Base-by-base conservation (phyloP, 2,888 invertebrate species). In the Mythimna albipuncta region DNA sequence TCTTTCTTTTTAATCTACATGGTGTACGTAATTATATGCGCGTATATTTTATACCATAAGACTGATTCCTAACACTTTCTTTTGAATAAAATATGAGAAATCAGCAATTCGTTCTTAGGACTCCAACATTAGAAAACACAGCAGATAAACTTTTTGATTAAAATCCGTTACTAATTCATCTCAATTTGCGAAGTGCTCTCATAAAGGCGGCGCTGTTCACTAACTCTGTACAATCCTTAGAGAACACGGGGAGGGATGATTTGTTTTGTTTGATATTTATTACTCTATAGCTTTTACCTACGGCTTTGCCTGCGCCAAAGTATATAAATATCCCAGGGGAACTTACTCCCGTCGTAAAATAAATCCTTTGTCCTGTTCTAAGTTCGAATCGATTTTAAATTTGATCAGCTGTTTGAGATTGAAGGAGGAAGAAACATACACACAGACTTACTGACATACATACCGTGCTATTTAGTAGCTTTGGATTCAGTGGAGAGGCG, bases 101-200 rank as follows among this genome's bases (percentile, higher is more conserved):
- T 67, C n/a, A 26, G 35, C 67, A 44, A 16, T 66, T 26, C 0
- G 13, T 11, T 72, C 13, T 9, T n/a, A 21, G 47, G 7, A 44
- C 16, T 26, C 3, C n/a, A 50, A 11, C 11, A 11, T 64, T 16
- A 44, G 26, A 16, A 44, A 69, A 75, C 62, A 64, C 41, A 35
- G 50, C 50, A 61, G 59, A 41, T 63, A 70, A 70, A 80, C 58
- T 80, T 81, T 74, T 58, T 52, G 70, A 75, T 81, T 70, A 75
- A 80, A 70, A 65, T 58, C 21, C 38, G 65, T 81, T 66, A 70
- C 70, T 70, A 80, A 81, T 75, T 70, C 50, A 64, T 81, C 62
- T 70, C 63, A 75, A 81, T 81, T 79, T 50, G 62, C 44, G n/a
- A 16, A 70, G 50, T 58, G 65, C 19, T 55, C 19, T 21, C 3